Evolutionary conservation across 2,113 vertebrate genomes (phyloP).

Genomic region (Tetraodon nigroviridis): DNA sequence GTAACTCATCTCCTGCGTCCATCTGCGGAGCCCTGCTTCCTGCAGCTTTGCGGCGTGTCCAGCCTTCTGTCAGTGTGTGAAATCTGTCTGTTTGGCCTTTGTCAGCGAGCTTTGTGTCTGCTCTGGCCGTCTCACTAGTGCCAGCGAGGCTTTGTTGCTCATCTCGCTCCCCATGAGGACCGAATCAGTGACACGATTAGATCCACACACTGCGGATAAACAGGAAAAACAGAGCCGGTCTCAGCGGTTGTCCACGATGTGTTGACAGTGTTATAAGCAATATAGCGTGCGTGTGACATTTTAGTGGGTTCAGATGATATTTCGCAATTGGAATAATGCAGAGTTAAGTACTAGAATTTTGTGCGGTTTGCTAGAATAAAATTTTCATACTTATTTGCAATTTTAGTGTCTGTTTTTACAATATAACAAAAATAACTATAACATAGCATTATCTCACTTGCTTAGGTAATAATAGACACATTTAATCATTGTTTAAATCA

Average conservation of each 20-base stretch:
- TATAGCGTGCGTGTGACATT: background rate
- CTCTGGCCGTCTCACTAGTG: slow-evolving; percentile 41
- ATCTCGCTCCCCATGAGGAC: slow-evolving; percentile 33
- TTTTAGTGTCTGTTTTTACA: background rate
- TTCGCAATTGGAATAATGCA: slow-evolving; percentile 3
- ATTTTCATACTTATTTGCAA: background rate
- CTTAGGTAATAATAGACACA: background rate
- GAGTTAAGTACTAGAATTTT: background rate
- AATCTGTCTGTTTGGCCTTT: slow-evolving; percentile 45
- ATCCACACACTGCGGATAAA: slow-evolving; percentile 17
- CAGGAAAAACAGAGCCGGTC: background rate
- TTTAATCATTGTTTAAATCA: background rate
- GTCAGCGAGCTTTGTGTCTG: slow-evolving; percentile 30
- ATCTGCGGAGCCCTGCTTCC: slow-evolving; percentile 53
- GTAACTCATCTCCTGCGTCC: slow-evolving; percentile 22
- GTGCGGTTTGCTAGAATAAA: background rate
- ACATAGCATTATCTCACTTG: background rate
- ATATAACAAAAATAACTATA: too few species aligned
- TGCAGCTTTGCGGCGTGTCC: slow-evolving; percentile 32
- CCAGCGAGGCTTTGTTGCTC: slow-evolving; percentile 27
- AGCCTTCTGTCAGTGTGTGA: slow-evolving; percentile 51
- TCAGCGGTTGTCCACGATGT: background rate
- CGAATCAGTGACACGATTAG: slow-evolving; percentile 30
- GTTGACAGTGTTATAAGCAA: slow-evolving; percentile 2
- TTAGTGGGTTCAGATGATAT: slow-evolving; percentile 11